Evolutionary conservation across 2,888 invertebrate genomes (phyloP).

Genomic region (Drosophila anomalata): DNA sequence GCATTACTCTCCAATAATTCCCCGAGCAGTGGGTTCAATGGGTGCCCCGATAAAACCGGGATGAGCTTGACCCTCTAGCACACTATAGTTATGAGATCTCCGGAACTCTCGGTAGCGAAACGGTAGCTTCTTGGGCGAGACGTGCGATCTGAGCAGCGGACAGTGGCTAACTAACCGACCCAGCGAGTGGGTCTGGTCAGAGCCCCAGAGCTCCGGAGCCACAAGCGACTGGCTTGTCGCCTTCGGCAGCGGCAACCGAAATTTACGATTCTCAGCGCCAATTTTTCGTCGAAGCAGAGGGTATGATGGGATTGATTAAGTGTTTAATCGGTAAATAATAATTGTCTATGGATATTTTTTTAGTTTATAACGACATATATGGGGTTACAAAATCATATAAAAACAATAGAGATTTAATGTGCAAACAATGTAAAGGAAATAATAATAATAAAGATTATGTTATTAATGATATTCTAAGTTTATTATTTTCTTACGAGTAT

Average conservation of each 20-base stretch:
- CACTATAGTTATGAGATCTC: not conserved
- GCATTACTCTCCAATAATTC: constrained; percentile 23
- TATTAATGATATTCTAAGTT: too few relatives aligned
- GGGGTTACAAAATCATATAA: too few relatives aligned
- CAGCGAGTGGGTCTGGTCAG: constrained; percentile 43
- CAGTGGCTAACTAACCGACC: constrained; percentile 66
- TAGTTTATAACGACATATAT: too few relatives aligned
- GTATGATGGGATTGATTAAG: constrained; percentile 17
- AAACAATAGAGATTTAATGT: not conserved
- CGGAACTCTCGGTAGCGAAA: constrained; percentile 10
- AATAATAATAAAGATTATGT: too few relatives aligned
- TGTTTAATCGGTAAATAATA: constrained; percentile 6
- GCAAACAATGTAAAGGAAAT: too few relatives aligned
- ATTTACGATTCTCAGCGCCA: constrained; percentile 8
- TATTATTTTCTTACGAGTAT: too few relatives aligned
- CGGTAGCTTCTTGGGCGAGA: constrained; percentile 12
- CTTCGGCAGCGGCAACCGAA: constrained; percentile 27
- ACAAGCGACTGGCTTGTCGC: constrained; percentile 23
- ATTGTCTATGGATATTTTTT: not conserved
- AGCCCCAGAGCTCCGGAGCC: constrained; percentile 62
- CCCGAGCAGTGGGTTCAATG: constrained; percentile 23
- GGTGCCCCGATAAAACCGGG: constrained; percentile 13
- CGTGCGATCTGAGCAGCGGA: constrained; percentile 71
- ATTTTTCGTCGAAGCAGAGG: constrained; percentile 12
- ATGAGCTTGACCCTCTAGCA: not conserved